Base-by-base conservation (phyloP, 1,140 invertebrate genomes). In the Drosophila elegans region DNA sequence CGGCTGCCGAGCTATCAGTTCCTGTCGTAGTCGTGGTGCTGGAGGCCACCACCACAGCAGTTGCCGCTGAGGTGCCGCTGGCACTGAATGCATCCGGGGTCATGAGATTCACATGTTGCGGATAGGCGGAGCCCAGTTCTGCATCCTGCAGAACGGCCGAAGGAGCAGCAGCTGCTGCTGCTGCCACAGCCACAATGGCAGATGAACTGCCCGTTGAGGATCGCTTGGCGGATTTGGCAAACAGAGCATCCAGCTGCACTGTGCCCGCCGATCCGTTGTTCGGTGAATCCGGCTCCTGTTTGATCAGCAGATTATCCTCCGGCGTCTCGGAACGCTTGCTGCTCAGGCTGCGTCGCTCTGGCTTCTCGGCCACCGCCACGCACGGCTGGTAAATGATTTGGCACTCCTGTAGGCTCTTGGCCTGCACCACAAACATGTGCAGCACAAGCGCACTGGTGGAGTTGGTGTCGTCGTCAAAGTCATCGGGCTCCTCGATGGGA, bases 351-450 rank as follows among this genome's bases (percentile, higher is more conserved):
- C 68, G 46, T 3, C 73, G 55, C n/a, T 90, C 91, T 12, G 68
- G 38, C 41, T 75, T 71, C 5, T 92, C 81, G 3, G 53, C 54
- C 11, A 82, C 74, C 4, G 56, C 66, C 16, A 89, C 78, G 44
- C 84, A 94, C 3, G 95, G 95, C 69, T 95, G 93, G 90, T 97
- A 98, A 12, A 95, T 94, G 59, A 98, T 96, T 81, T 95, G 94
- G 86, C 97, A 97, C 80, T 98, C 96, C 92, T 98, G 97, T 45
- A 98, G 92, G 21, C 96, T 96, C 91, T 97, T 98, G 3, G 97
- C 96, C 91, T 98, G 97, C 46, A 98, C 96, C 46, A 97, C 94
- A 93, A 96, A 97, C 93, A 98, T 95, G 48, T 95, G 94, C 21
- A 98, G 93, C 3, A 95, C 93, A 32, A 96, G 91, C 16, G 93